These are phyloP conservation scores for Limnephilus auricula DNA, from an alignment of 2,888 invertebrate species.

Conservation along the genomic window DNA sequence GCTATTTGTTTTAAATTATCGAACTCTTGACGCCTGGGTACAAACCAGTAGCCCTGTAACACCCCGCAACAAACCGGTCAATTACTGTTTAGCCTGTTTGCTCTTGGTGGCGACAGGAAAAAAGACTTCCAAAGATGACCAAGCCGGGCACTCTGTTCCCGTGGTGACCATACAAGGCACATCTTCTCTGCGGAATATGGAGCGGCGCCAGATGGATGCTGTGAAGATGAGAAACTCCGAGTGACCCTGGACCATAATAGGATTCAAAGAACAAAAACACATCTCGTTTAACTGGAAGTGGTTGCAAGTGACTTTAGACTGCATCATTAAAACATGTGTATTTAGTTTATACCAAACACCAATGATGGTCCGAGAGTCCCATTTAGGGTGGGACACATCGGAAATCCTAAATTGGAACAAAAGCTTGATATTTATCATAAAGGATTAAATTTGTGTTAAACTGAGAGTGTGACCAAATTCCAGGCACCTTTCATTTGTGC, in stretches of 20 bases:
- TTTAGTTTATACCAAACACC: neutral
- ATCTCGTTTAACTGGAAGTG: neutral
- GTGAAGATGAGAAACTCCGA: neutral
- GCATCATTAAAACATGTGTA: neutral
- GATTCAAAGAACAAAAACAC: neutral
- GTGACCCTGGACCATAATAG: neutral
- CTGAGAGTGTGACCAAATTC: neutral
- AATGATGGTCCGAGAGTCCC: neutral
- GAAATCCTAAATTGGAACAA: too few relatives aligned
- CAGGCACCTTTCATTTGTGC: too few relatives aligned
- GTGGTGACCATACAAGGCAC: neutral
- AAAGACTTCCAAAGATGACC: conserved; percentile 6
- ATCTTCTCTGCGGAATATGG: neutral
- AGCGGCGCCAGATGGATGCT: conserved; percentile 5
- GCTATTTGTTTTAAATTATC: neutral
- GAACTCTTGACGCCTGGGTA: neutral
- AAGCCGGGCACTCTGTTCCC: neutral
- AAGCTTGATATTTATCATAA: too few relatives aligned
- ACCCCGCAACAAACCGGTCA: neutral
- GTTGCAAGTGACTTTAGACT: neutral
- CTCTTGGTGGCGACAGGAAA: neutral
- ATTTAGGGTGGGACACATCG: neutral
- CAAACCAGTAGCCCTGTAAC: neutral
- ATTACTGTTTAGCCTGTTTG: neutral
- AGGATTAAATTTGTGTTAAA: too few relatives aligned